Percentiles rank a stretch among this genome's conserved stretches.
These are phyloP conservation scores for Scortum barcoo DNA, from an alignment of 2,113 vertebrate genomes.

Conservation along the genomic window DNA sequence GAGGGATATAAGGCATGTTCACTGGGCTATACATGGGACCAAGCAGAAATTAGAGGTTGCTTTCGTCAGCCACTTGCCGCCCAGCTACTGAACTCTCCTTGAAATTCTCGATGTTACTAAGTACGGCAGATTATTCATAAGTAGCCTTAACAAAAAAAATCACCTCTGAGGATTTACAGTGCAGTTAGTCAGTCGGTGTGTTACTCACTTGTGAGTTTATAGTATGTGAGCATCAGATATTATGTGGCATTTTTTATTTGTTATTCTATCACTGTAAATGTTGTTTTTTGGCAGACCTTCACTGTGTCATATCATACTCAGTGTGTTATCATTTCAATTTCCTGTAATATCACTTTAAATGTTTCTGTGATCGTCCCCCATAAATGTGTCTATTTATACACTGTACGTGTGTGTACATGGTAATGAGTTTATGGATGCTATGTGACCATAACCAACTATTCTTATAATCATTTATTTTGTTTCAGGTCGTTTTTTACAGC, in stretches of 20 bases:
- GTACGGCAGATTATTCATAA: conserved; percentile 23
- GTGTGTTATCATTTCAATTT: neutral
- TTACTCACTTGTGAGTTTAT: neutral
- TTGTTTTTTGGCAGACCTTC: too few species aligned
- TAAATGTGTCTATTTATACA: neutral
- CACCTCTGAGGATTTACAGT: conserved; percentile 19
- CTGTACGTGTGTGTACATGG: too few species aligned
- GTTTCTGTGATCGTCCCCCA: neutral
- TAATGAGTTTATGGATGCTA: neutral
- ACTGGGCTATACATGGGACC: conserved; percentile 59
- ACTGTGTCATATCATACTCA: neutral
- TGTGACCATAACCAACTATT: neutral
- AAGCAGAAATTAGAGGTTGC: conserved; percentile 55
- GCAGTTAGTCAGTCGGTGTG: neutral
- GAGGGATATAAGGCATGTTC: conserved; percentile 71
- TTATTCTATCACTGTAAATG: neutral
- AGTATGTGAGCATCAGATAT: neutral
- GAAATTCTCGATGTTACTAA: conserved; percentile 26
- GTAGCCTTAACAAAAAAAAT: neutral
- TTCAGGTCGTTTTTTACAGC: neutral
- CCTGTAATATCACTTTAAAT: neutral
- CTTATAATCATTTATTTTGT: neutral
- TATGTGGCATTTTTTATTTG: neutral
- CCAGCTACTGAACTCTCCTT: conserved; percentile 32
- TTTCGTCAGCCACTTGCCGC: conserved; percentile 46